Percentiles rank a stretch among this genome's conserved stretches.
phyloP scores from a whole-genome alignment of 2,888 invertebrate species.

The Drosophila kambysellisi region DNA sequence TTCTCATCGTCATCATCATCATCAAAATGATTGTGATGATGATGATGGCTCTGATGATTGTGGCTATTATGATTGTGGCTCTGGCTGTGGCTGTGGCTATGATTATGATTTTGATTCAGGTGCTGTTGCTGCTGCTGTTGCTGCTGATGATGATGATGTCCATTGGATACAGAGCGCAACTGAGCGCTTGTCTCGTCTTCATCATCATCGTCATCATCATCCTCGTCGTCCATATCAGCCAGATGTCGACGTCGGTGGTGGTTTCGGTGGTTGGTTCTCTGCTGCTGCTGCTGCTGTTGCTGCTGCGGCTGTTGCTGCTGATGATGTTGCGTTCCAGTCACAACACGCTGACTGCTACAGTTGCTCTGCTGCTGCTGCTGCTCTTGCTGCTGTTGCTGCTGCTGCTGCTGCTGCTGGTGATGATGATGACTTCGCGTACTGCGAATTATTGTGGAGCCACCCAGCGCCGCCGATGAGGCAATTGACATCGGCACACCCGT shows the following conservation, averaged over 20 bases:
- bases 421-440: constrained; percentile 83
- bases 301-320: constrained; percentile 65
- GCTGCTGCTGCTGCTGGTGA: constrained; percentile 59
- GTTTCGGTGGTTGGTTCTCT: constrained; percentile 82
- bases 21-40: constrained; percentile 75
- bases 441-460: constrained; percentile 82
- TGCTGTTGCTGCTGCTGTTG: constrained; percentile 34
- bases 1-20: constrained; percentile 83
- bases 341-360: constrained; percentile 64
- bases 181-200: constrained; percentile 52
- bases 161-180: constrained; percentile 46
- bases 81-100: constrained; percentile 14
- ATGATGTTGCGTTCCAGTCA: constrained; percentile 48
- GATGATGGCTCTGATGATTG: constrained; percentile 44
- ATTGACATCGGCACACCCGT: constrained; percentile 80
- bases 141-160: constrained; percentile 47
- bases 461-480: constrained; percentile 80
- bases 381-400: constrained; percentile 52
- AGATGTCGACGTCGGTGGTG: constrained; percentile 84
- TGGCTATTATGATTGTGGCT: constrained; percentile 27
- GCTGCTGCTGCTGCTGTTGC: constrained; percentile 50
- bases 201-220: constrained; percentile 79
- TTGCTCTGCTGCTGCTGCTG: constrained; percentile 34
- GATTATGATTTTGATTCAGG: constrained; percentile 30
- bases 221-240: constrained; percentile 80